A percentile compares a stretch with the other conserved stretches of the same genome.
phyloP scores from a whole-genome alignment of 1,140 invertebrate genomes.

The Thaumetopoea pityocampa region DNA sequence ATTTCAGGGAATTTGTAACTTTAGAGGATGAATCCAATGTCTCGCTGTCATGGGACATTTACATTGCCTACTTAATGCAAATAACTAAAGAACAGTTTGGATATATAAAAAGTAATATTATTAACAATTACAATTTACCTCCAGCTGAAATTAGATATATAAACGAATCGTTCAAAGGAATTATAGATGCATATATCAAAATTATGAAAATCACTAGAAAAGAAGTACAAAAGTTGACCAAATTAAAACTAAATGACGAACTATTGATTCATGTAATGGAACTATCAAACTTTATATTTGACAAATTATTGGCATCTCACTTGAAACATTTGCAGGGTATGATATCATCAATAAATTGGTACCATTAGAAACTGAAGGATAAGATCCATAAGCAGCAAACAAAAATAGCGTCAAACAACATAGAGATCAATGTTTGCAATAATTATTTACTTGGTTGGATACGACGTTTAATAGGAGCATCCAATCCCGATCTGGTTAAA shows the following conservation, averaged over 20 bases:
- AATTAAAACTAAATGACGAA: conserved; percentile 21
- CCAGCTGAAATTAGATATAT: conserved; percentile 16
- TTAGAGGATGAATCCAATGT: not conserved
- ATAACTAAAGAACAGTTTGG: conserved; percentile 22
- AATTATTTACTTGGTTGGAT: conserved; percentile 37
- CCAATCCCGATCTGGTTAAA: conserved; percentile 9
- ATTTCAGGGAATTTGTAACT: not conserved
- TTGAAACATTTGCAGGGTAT: conserved; percentile 24
- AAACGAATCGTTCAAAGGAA: conserved; percentile 21
- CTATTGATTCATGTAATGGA: conserved; percentile 40
- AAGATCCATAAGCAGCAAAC: conserved; percentile 37
- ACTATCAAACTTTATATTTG: conserved; percentile 34
- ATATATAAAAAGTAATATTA: conserved; percentile 26
- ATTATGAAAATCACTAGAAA: conserved; percentile 26
- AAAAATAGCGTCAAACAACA: conserved; percentile 33
- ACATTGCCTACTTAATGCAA: conserved; percentile 22
- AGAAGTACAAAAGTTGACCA: conserved; percentile 10
- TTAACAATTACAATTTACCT: conserved; percentile 27
- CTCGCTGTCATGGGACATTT: conserved; percentile 8
- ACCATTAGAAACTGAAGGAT: conserved; percentile 27
- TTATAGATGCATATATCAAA: conserved; percentile 22
- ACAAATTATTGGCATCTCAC: conserved; percentile 26
- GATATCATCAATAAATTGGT: conserved; percentile 23
- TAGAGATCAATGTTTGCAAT: conserved; percentile 31
- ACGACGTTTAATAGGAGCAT: conserved; percentile 23